These are phyloP conservation scores for Hypotaenidia okinawae DNA, from an alignment of 2,797 vertebrate species.

Conservation along the genomic window DNA sequence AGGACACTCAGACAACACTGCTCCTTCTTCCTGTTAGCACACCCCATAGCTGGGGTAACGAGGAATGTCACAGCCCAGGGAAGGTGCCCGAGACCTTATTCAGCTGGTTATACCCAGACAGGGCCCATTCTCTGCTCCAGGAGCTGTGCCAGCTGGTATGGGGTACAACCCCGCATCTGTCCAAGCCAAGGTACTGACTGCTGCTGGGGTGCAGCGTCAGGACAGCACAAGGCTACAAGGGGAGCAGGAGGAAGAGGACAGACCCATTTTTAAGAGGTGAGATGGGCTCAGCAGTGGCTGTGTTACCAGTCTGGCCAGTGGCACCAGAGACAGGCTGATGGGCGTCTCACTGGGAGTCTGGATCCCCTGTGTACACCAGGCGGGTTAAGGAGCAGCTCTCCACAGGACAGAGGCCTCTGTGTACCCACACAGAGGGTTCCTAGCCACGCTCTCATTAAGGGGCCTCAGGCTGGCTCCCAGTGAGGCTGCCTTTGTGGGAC, in stretches of 20 bases:
- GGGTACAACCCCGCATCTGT: not conserved
- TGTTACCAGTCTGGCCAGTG: not conserved
- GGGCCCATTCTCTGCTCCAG: not conserved
- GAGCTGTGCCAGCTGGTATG: not conserved
- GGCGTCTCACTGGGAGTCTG: not conserved
- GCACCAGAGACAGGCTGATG: not conserved
- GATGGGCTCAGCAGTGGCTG: not conserved
- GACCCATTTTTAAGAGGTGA: not conserved
- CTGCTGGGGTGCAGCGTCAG: not conserved
- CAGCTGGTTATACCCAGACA: not conserved
- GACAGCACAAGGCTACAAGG: not conserved
- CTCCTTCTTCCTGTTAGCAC: not conserved
- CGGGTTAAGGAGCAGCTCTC: not conserved
- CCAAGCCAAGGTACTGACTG: not conserved
- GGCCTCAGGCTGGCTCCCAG: not conserved
- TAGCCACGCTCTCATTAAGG: not conserved
- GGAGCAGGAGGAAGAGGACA: not conserved
- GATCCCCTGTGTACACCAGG: not conserved
- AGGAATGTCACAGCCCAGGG: not conserved
- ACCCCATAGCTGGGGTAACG: not conserved
- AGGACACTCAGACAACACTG: no score
- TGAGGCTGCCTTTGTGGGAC: slow-evolving; percentile 4
- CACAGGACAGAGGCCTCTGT: slow-evolving; percentile 17
- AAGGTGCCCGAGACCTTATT: not conserved
- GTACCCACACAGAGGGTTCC: not conserved